These are phyloP conservation scores for Eudemis profundana DNA, from an alignment of 2,888 invertebrate genomes.

Conservation along the genomic window DNA sequence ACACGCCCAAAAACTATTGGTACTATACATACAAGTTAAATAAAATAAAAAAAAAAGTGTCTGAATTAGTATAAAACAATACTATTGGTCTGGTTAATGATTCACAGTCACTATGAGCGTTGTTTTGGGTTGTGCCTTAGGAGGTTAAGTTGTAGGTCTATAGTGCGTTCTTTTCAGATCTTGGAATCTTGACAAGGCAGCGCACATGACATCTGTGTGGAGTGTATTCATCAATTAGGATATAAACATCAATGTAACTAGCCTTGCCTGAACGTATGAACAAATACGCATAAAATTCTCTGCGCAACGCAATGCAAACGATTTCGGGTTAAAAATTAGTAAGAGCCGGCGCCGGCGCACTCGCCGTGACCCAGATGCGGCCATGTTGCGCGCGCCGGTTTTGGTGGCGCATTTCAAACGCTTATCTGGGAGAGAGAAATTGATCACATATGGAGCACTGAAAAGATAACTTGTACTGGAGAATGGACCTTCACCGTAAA, in stretches of 20 bases:
- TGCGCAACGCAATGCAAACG: conserved; percentile 37
- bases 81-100: too few species aligned
- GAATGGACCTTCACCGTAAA: too few species aligned
- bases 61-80: too few species aligned
- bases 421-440: conserved; percentile 40
- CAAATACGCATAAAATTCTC: conserved; percentile 23
- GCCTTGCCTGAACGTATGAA: conserved; percentile 10
- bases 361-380: conserved; percentile 54
- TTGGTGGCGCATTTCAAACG: conserved; percentile 49
- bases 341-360: conserved; percentile 41
- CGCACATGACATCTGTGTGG: too few species aligned
- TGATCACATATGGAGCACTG: neutral
- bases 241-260: neutral
- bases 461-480: neutral
- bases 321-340: conserved; percentile 48
- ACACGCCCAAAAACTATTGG: too few species aligned
- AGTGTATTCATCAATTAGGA: neutral
- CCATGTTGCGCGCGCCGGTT: conserved; percentile 53
- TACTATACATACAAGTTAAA: too few species aligned
- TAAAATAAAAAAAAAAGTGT: too few species aligned
- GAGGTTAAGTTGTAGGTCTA: too few species aligned
- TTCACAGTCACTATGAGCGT: too few species aligned
- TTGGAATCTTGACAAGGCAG: too few species aligned
- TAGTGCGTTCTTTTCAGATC: too few species aligned
- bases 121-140: too few species aligned